Evolutionary conservation across 2,888 invertebrate genomes (phyloP), one percentile per base, ranked within the genome.

Genomic region (Archaeoteleia sp.): DNA sequence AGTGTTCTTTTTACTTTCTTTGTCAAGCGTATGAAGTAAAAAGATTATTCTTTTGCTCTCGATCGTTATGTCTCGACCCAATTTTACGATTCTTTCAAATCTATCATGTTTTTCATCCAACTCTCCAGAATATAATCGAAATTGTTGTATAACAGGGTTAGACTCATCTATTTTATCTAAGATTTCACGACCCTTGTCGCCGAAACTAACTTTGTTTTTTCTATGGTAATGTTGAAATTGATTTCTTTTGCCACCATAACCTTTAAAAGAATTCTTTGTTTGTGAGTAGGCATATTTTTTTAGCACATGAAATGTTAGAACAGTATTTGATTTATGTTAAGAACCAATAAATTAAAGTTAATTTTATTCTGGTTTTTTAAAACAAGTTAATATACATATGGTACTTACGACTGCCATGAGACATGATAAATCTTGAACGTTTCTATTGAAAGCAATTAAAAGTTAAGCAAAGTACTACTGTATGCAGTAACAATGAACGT

Each of bases 21-120:
- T 87, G 53, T 90, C 89, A 45, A 91, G 87, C 23, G 93, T 92
- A 82, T 96, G 96, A 12, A 97, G 85, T 7, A 94, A 85, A 82
- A 95, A 96, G 73, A 96, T 97, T 2, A 94, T 92, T 62, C 95
- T 87, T 82, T 97, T 97, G 85, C 95, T 95, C 79, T 96, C 95
- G 72, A 95, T 95, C 0, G 95, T 95, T 12, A 95, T 90, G 79
- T 95, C 96, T 15, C 95, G 88, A 67, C 93, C 90, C 0, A 92
- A 82, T 86, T 96, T 95, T 0, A 95, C 90, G 20, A 96, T 89
- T 35, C 94, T 87, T 81, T 96, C 96, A 77, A 93, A 90, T 66
- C 93, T 90, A 83, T 96, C 95, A 76, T 96, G 93, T 70, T 93
- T 92, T 0, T 87, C 87, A 74, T 94, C 95, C 27, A 96, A 84